A percentile compares a stretch with the other conserved stretches of the same genome.
Conservation (phyloP, 2,888 invertebrate genomes). For the Agrotis clavis region DNA sequence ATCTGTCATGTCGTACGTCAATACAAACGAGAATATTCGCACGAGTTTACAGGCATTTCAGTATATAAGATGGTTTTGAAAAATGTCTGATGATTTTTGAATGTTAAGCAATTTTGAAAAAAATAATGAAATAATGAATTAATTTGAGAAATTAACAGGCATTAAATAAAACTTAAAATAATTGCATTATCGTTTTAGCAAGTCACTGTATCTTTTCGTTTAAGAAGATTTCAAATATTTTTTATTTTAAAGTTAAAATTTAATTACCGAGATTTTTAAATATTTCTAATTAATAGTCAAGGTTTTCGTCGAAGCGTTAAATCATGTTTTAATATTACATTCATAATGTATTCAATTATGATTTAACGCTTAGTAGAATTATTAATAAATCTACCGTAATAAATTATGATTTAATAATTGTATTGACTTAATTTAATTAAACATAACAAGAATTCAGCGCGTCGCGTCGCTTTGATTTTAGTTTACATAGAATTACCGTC, state of each 20-base stretch:
- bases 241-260: background rate
- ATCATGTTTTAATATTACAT: no score
- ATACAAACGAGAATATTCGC: slow-evolving; percentile 48
- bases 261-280: background rate
- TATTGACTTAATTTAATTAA: slow-evolving; percentile 11
- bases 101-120: background rate
- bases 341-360: background rate
- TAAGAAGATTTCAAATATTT: no score
- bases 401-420: background rate
- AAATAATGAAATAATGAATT: background rate
- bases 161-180: background rate
- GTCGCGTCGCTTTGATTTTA: slow-evolving; percentile 13
- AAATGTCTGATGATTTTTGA: background rate
- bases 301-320: background rate
- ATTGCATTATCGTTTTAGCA: background rate
- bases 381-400: background rate
- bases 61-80: slow-evolving; percentile 43
- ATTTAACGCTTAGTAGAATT: background rate
- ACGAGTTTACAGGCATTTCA: slow-evolving; percentile 39
- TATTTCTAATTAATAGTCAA: no score
- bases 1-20: slow-evolving; percentile 79
- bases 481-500: slow-evolving; percentile 5
- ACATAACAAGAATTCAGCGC: slow-evolving; percentile 6
- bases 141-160: background rate
- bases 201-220: no score